Conservation (phyloP, 2,113 vertebrate genomes). For the Poecile atricapillus region DNA sequence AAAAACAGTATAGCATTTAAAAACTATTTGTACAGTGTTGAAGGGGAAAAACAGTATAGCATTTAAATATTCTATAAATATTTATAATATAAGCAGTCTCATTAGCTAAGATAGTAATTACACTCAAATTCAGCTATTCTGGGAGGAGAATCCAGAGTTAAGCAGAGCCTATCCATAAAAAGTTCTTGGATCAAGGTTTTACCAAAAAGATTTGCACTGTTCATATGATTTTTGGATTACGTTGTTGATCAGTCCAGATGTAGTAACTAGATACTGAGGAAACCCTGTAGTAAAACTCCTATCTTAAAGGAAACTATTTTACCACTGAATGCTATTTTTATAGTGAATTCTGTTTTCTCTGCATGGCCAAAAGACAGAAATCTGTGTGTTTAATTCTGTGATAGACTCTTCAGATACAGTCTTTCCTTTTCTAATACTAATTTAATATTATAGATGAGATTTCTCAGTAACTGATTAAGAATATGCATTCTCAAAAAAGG, state of each 20-base stretch:
- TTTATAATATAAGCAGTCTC: background rate
- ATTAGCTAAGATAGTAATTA: background rate
- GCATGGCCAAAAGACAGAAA: background rate
- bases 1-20: background rate
- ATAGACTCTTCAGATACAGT: background rate
- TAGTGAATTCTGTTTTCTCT: background rate
- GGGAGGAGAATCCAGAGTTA: background rate
- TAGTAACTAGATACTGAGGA: background rate
- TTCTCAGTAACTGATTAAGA: background rate
- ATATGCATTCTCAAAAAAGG: background rate
- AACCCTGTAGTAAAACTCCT: background rate
- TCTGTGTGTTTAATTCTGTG: background rate
- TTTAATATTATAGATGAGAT: background rate
- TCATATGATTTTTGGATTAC: fast-evolving
- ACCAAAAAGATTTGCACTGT: background rate
- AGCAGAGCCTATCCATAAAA: background rate
- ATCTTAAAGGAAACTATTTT: background rate
- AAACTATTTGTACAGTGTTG: background rate
- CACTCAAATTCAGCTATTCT: background rate
- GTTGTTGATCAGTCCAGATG: background rate
- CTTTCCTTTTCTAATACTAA: background rate
- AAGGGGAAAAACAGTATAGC: background rate
- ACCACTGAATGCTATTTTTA: background rate
- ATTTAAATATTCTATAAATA: background rate
- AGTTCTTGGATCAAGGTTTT: background rate